These are phyloP conservation scores for Drosophila melanica DNA, from an alignment of 1,140 invertebrate genomes.

Conservation along the genomic window DNA sequence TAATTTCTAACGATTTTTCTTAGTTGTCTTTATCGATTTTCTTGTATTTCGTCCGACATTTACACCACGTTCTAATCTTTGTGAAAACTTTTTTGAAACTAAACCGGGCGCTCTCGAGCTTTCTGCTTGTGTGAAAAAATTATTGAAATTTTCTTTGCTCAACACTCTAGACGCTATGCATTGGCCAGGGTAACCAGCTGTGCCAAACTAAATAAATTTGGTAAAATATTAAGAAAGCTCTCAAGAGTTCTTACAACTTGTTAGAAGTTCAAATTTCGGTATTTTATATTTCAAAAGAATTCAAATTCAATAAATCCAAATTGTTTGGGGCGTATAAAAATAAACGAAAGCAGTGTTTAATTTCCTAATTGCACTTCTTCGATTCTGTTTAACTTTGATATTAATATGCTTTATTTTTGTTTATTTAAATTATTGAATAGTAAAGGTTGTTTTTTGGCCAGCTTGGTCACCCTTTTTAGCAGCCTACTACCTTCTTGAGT, in stretches of 20 bases:
- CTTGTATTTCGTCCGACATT: conserved; percentile 28
- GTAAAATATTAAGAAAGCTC: conserved; percentile 15
- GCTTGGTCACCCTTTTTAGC: conserved; percentile 52
- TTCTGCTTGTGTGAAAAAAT: conserved; percentile 68
- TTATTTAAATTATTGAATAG: too few relatives aligned
- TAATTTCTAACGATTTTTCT: conserved; percentile 48
- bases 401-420: too few relatives aligned
- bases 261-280: conserved; percentile 4
- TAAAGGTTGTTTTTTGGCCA: conserved; percentile 7
- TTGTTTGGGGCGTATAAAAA: conserved; percentile 22
- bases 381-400: neutral
- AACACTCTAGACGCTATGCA: conserved; percentile 26
- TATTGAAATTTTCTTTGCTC: conserved; percentile 78
- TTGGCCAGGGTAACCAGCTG: conserved; percentile 69
- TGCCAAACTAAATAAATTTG: conserved; percentile 3
- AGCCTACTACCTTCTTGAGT: conserved; percentile 60
- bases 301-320: conserved; percentile 39
- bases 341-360: conserved; percentile 25
- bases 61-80: conserved; percentile 61
- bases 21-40: conserved; percentile 60
- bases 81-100: conserved; percentile 80
- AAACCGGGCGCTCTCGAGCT: conserved; percentile 66
- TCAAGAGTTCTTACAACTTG: conserved; percentile 1
- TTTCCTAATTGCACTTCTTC: conserved; percentile 6
- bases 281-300: conserved; percentile 12